Base-by-base conservation (phyloP, 1,140 invertebrate genomes). In the Sinella curviseta region DNA sequence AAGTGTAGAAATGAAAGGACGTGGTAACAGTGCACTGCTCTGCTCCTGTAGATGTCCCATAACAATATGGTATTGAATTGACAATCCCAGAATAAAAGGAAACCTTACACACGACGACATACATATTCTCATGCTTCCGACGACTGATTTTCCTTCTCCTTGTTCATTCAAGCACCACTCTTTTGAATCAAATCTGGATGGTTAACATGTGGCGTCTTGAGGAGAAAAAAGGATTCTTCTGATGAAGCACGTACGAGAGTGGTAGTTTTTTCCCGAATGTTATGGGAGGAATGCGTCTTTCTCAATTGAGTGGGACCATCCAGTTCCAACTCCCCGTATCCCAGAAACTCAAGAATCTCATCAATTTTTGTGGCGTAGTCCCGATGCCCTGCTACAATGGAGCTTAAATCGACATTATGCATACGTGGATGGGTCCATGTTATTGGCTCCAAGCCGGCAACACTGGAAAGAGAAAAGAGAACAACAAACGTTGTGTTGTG, bases 361-460 rank as follows among this genome's bases (percentile, higher is more conserved):
- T 88, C 87, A 80, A 93, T 88, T 84, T 92, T 91, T n/a, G 89
- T 88, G 24, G 88, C 87, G 85, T 93, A 93, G 82, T 93, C 92
- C 84, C 88, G 88, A 84, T 90, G 91, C 76, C 89, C 90, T 85
- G 85, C 83, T 31, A 90, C 87, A 79, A 92, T 87, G 78, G 88
- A 86, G 81, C 88, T 90, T 2, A 92, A 86, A 84, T 93, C 91
- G 78, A 92, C 86, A 86, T 92, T 92, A 26, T 86, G 86, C 86
- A 92, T 89, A 80, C 89, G 85, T 54, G 88, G 84, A 82, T 90
- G 86, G 14, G 89, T 82, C 86, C 89, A 89, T 34, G 88, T 87
- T 39, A 92, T 86, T 65, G 90, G 88, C 79, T 89, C 87, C 1
- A 92, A 85, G 1, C 92, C 92, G 75, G 91, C 91, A 76, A 92